Base-by-base conservation (phyloP, 2,888 invertebrate species). In the Ypsolopha scabrella region DNA sequence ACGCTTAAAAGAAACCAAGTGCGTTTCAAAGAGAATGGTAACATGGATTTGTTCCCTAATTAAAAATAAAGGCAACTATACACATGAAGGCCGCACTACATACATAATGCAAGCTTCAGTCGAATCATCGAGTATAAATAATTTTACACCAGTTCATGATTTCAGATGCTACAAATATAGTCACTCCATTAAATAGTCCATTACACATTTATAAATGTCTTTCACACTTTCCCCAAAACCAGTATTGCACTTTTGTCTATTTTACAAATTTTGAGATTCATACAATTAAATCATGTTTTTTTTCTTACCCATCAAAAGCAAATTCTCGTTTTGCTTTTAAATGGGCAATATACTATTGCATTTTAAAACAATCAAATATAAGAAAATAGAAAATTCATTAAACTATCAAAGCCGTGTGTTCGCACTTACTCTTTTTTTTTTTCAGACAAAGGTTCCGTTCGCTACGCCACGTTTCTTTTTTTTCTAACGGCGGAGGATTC, bases 41-140 rank as follows among this genome's bases (percentile, higher is more conserved):
- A 85, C 83, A 81, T 77, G 63, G 67, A 79, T 52, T 80, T 77
- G 78, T 81, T 81, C 80, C 80, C 81, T 82, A 81, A 79, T 70
- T 70, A 69, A 72, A 72, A 70, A 67, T 60, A 63, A 63, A 54
- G 54, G 55, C 52, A 55, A 56, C 53, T 54, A 56, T 55, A 49
- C 44, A 55, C 14, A 37, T 37, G 34, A 45, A 46, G 35, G 38
- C 38, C 8, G n/a, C n/a, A 38, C 43, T 13, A 9, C 14, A 13
- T 13, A 9, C 14, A 13, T 13, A 13, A 9, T 1, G 13, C 11
- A 43, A 43, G 43, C 43, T 24, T 43, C 43, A 0, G 13, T 43
- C 6, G 13, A 43, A 24, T 43, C 13, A 14, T 41, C 43, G 9
- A 43, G 11, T 43, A 24, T 24, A 24, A 24, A 24, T 43, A 24